phyloP scores from a whole-genome alignment of 2,888 invertebrate species.

The Lasioglossum oenotherae region DNA sequence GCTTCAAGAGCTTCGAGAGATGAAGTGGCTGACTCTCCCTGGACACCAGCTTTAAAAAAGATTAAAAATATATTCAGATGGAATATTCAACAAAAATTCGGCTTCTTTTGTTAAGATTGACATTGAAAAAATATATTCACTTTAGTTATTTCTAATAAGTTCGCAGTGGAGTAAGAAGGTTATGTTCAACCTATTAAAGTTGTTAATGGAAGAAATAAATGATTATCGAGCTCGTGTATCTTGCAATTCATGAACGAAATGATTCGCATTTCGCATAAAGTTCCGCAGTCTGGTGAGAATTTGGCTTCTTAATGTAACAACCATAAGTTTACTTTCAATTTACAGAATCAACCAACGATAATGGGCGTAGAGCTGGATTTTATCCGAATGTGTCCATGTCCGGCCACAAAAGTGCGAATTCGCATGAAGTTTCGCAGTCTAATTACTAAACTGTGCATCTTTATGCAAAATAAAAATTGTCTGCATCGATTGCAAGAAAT shows the following conservation, averaged over 20 bases:
- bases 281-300: neutral
- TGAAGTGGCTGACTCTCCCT: neutral
- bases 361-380: neutral
- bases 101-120: neutral
- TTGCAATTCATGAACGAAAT: too few relatives aligned
- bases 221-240: too few relatives aligned
- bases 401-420: neutral
- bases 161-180: too few relatives aligned
- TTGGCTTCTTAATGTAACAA: neutral
- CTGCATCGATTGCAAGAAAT: too few relatives aligned
- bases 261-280: too few relatives aligned
- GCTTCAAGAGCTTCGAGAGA: neutral
- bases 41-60: neutral
- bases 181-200: neutral
- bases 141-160: neutral
- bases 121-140: neutral
- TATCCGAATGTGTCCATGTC: neutral
- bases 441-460: neutral
- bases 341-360: neutral
- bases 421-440: neutral
- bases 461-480: too few relatives aligned
- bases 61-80: neutral
- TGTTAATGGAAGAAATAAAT: too few relatives aligned
- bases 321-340: neutral
- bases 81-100: neutral